Evolutionary conservation across 2,113 vertebrate genomes (phyloP), one percentile per base, ranked within the genome.

Genomic region (Neolamprologus toae): DNA sequence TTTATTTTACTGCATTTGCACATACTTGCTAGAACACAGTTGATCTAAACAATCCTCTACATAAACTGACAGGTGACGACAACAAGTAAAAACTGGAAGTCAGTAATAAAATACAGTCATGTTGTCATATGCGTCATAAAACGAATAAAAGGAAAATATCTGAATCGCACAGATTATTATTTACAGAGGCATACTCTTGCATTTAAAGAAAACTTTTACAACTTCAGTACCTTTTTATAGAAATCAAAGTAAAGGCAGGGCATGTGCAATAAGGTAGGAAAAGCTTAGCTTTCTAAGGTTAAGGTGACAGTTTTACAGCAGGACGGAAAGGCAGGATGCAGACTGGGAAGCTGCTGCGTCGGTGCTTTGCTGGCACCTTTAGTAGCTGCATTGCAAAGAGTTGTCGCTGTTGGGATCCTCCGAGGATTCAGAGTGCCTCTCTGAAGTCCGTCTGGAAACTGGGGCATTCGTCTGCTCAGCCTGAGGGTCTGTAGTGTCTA

Each of bases 21-120:
- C 88, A 90, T 83, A 80, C 83, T 91, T 88, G 49, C 33, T 73
- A 7, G 6, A 23, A 82, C 49, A 59, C 21, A 4, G 14, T 10
- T n/a, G 42, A 33, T 49, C 11, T 54, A 40, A 90, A 55, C 17
- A 68, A 55, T 78, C 80, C 42, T 63, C 47, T 83, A 93, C 81
- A 93, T 13, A 49, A 71, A 71, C 82, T 59, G 51, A 80, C 66
- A 45, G n/a, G 28, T 59, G 6, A 84, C 9, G 6, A 66, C 61
- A 7, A 42, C 79, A 59, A 33, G 16, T 87, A 78, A 85, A 88
- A 90, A 80, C 4, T n/a, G 23, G 23, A 47, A 37, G 26, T 85
- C 57, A 19, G 55, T 91, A 94, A 89, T 93, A 94, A 95, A 93
- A 96, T 94, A 94, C 86, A 93, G 87, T 83, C 86, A 80, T 92